Conservation (phyloP, 2,888 invertebrate species). For the Andrena fulva region DNA sequence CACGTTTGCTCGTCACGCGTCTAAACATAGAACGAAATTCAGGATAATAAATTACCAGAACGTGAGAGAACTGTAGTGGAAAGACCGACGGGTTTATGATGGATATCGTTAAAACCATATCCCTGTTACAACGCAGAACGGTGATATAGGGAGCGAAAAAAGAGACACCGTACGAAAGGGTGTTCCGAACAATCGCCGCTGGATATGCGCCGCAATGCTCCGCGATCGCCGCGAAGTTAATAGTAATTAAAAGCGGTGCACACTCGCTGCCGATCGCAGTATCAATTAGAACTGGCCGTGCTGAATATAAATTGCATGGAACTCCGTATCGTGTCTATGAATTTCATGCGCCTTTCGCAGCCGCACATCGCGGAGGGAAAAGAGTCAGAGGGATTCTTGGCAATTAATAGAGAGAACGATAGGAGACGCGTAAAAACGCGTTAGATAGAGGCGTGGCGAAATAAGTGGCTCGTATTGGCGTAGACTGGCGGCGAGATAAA, state of each 20-base stretch:
- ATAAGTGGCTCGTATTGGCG: slow-evolving; percentile 56
- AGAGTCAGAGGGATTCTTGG: neutral
- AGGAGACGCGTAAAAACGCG: slow-evolving; percentile 16
- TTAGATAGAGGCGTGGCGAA: slow-evolving; percentile 52
- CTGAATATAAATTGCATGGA: slow-evolving; percentile 1
- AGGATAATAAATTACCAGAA: slow-evolving; percentile 69
- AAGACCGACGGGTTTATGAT: slow-evolving; percentile 74
- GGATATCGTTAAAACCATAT: slow-evolving; percentile 81
- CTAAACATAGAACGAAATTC: slow-evolving; percentile 50
- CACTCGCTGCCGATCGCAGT: neutral
- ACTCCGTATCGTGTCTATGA: neutral
- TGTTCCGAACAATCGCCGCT: slow-evolving; percentile 18
- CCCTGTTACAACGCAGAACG: slow-evolving; percentile 70
- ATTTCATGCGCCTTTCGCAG: neutral
- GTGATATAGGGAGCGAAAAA: slow-evolving; percentile 30
- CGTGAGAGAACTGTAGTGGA: slow-evolving; percentile 52
- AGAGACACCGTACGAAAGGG: slow-evolving; percentile 7
- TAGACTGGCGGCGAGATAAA: slow-evolving; percentile 69
- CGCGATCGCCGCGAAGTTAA: slow-evolving; percentile 2
- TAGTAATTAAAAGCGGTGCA: neutral
- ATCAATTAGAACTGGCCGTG: neutral
- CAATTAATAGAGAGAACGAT: no score
- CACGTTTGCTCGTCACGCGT: slow-evolving; percentile 41
- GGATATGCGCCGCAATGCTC: slow-evolving; percentile 9
- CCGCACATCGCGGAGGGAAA: neutral